Percentiles rank a stretch among this genome's conserved stretches.
Evolutionary conservation across 2,113 vertebrate species (phyloP).

Genomic region (Sclerurus mexicanus): DNA sequence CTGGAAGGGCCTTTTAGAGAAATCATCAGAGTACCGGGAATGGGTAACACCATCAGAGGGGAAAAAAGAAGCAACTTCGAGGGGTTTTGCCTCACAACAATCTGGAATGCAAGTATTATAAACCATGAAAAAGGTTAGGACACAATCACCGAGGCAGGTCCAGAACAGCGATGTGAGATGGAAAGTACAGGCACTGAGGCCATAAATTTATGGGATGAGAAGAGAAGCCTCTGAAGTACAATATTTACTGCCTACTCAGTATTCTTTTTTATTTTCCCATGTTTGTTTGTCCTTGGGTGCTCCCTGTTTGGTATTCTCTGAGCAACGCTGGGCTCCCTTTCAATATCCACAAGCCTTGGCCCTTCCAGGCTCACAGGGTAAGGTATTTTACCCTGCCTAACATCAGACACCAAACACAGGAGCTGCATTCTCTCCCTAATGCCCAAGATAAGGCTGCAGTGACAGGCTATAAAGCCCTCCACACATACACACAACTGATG

Average conservation of each 20-base stretch:
- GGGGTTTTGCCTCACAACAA: neutral
- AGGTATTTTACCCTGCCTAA: neutral
- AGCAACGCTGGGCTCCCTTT: neutral
- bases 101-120: neutral
- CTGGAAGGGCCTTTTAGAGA: neutral
- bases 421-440: neutral
- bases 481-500: neutral
- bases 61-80: neutral
- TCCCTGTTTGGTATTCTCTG: slow-evolving; percentile 8
- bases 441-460: neutral
- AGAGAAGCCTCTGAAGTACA: slow-evolving; percentile 11
- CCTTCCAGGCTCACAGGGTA: neutral
- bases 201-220: slow-evolving; percentile 30
- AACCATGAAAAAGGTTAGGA: neutral
- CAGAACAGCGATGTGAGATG: neutral
- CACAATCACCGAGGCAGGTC: neutral
- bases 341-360: neutral
- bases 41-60: neutral
- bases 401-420: neutral
- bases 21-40: neutral
- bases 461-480: neutral
- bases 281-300: slow-evolving; percentile 45
- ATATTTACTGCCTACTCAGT: slow-evolving; percentile 49
- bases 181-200: neutral
- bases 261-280: slow-evolving; percentile 21